These are phyloP conservation scores for Plumapathes pennacea DNA, from an alignment of 92 coral and sea anemone genomes.

Conservation along the genomic window DNA sequence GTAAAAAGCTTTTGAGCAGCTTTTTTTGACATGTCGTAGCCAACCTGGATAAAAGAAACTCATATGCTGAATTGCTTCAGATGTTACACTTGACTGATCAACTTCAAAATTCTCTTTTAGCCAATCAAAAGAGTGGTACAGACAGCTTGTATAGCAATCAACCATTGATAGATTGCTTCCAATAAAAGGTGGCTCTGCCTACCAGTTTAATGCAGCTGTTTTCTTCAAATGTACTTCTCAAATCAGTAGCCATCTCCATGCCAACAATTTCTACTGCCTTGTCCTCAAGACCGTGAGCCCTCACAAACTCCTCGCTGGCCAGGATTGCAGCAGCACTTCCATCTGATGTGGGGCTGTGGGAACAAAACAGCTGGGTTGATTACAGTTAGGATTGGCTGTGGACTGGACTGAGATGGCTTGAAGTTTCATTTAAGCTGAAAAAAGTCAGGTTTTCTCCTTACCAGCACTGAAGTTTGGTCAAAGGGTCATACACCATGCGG, in stretches of 20 bases:
- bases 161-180: no score
- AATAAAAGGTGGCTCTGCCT: neutral
- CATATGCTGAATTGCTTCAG: no score
- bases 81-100: no score
- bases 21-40: constrained; percentile 93
- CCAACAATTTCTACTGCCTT: constrained; percentile 93
- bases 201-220: constrained; percentile 93
- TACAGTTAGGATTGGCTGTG: no score
- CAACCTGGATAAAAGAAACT: constrained; percentile 66
- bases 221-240: constrained; percentile 85
- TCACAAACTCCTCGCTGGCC: constrained; percentile 89
- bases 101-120: no score
- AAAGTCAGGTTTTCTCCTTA: constrained; percentile 19
- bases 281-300: constrained; percentile 57
- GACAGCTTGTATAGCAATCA: no score
- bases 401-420: no score
- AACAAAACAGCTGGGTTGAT: no score
- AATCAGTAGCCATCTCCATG: constrained; percentile 99
- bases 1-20: constrained; percentile 73
- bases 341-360: constrained; percentile 99
- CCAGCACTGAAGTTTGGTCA: constrained; percentile 99
- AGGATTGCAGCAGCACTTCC: constrained; percentile 96
- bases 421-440: no score
- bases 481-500: constrained; percentile 87
- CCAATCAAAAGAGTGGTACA: neutral